phyloP scores from a whole-genome alignment of 2,113 vertebrate species.

The Eurystomus gularis region DNA sequence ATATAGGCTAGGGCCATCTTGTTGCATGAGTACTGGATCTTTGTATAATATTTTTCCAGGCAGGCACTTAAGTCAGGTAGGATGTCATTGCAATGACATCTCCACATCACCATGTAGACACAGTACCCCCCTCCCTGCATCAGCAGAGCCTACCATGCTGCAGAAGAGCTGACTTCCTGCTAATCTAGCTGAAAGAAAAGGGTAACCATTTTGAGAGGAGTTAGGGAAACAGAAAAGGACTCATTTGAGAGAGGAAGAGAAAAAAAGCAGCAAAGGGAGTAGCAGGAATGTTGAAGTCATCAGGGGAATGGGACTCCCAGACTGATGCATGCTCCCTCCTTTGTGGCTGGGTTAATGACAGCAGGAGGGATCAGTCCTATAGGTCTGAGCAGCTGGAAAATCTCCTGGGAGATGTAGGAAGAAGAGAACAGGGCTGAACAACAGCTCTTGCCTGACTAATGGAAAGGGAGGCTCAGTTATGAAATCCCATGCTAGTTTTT shows the following conservation, averaged over 20 bases:
- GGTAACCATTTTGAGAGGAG: background rate
- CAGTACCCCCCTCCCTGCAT: background rate
- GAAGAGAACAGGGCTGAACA: background rate
- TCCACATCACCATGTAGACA: background rate
- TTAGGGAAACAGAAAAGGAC: background rate
- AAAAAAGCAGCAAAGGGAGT: background rate
- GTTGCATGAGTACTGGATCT: background rate
- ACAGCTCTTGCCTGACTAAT: background rate
- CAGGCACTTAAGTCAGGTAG: background rate
- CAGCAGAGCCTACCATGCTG: background rate
- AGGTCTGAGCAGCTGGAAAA: background rate
- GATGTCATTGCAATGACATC: background rate
- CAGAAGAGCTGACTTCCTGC: background rate
- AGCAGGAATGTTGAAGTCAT: background rate
- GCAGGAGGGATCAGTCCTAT: background rate
- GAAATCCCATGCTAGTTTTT: background rate
- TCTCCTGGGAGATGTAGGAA: background rate
- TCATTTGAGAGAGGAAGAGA: background rate
- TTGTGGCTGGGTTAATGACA: background rate
- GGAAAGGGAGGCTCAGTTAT: background rate
- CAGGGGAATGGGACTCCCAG: background rate
- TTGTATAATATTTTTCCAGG: background rate
- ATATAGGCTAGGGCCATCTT: background rate
- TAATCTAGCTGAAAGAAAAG: background rate
- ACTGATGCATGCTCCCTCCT: background rate